Conservation (phyloP, 92 coral and sea anemone species). For the Ricordea florida region DNA sequence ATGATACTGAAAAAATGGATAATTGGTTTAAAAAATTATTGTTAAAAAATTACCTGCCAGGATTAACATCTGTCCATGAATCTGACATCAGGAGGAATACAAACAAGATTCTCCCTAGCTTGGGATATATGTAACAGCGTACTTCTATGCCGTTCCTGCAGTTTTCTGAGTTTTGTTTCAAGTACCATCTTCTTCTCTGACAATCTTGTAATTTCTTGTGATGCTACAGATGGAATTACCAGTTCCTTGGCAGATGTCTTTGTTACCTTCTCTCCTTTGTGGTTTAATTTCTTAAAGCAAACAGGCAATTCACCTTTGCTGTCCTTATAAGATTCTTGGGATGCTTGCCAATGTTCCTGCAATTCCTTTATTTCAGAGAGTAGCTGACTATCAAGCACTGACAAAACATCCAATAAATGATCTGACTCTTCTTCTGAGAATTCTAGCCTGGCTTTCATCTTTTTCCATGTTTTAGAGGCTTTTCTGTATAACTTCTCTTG, state of each 20-base stretch:
- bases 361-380: constrained; percentile 16
- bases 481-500: constrained; percentile 59
- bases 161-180: constrained; percentile 14
- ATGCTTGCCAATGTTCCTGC: neutral
- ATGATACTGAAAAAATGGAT: no score
- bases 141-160: constrained; percentile 22
- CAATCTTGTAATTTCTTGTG: constrained; percentile 32
- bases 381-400: constrained; percentile 15
- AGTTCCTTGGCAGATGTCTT: neutral
- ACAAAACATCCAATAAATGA: constrained; percentile 1
- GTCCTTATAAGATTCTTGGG: neutral
- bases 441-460: constrained; percentile 26
- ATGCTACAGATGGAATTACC: neutral
- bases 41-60: neutral
- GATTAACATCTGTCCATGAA: neutral
- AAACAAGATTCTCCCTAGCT: constrained; percentile 55
- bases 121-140: constrained; percentile 51
- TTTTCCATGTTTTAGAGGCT: constrained; percentile 68
- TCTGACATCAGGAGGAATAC: constrained; percentile 51
- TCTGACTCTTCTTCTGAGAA: neutral
- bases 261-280: neutral
- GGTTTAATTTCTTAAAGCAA: neutral
- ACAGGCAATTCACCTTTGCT: neutral
- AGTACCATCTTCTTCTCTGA: neutral
- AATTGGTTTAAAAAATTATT: neutral